These are phyloP conservation scores for Drosophila trapezifrons DNA, from an alignment of 1,140 invertebrate genomes.

Conservation along the genomic window DNA sequence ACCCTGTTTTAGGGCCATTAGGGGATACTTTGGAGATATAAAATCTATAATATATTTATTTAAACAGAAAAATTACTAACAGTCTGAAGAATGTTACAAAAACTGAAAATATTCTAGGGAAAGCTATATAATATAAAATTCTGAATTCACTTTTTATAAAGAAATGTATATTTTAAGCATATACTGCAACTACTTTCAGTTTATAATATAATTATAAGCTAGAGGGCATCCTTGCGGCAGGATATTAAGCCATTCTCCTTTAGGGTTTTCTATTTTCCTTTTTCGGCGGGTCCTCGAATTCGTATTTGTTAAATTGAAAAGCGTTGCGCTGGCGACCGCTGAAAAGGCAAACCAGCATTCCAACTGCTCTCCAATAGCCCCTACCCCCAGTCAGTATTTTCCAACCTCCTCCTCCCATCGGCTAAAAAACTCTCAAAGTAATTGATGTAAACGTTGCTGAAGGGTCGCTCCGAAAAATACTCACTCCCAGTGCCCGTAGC, in stretches of 20 bases:
- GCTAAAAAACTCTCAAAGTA: slow-evolving; percentile 70
- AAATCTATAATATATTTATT: not conserved
- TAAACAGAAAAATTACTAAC: too few species aligned
- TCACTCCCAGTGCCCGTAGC: not conserved
- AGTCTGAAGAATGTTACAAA: too few species aligned
- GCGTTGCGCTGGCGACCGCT: slow-evolving; percentile 54
- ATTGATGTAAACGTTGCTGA: slow-evolving; percentile 66
- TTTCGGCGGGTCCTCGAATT: slow-evolving; percentile 47
- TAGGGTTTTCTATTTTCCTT: slow-evolving; percentile 25
- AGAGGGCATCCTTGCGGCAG: slow-evolving; percentile 5
- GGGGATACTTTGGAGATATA: not conserved
- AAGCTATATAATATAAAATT: too few species aligned
- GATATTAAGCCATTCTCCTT: not conserved
- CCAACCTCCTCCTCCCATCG: not conserved
- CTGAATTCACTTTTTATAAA: too few species aligned
- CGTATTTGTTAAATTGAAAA: slow-evolving; percentile 76
- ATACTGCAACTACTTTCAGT: too few species aligned
- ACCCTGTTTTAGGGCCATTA: slow-evolving; percentile 1
- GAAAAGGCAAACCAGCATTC: slow-evolving; percentile 61
- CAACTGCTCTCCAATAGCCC: slow-evolving; percentile 31
- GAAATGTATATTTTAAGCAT: too few species aligned
- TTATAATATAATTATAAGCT: too few species aligned
- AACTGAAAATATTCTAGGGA: too few species aligned
- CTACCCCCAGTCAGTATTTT: too few species aligned
- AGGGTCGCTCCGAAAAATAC: slow-evolving; percentile 24